Evolutionary conservation across 2,113 vertebrate species (phyloP).

Genomic region (Dryoscopus gambensis): DNA sequence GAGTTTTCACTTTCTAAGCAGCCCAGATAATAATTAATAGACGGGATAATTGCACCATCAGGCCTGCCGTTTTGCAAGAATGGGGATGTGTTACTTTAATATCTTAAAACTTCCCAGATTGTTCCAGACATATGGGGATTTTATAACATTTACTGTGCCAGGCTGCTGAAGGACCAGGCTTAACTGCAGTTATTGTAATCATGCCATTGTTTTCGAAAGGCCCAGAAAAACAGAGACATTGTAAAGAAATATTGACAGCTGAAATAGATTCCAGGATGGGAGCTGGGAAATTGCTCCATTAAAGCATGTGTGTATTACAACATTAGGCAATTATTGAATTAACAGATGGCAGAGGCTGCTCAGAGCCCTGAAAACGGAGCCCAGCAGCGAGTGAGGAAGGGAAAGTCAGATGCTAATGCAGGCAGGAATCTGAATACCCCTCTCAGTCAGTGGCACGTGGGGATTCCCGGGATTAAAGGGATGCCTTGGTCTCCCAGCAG

Average conservation of each 20-base stretch:
- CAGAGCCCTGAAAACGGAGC: not conserved
- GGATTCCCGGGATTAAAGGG: not conserved
- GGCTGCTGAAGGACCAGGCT: not conserved
- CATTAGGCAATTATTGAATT: conserved; percentile 35
- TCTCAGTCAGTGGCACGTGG: not conserved
- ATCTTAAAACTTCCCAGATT: not conserved
- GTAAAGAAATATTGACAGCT: conserved; percentile 39
- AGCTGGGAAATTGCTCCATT: conserved; percentile 20
- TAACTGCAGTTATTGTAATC: not conserved
- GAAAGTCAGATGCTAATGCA: not conserved
- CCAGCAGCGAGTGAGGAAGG: not conserved
- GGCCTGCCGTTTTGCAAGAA: not conserved
- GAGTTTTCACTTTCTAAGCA: not conserved
- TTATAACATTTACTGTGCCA: not conserved
- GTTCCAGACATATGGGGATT: not conserved
- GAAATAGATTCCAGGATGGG: not conserved
- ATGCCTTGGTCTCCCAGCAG: not conserved
- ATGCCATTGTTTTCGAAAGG: not conserved
- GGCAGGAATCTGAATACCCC: not conserved
- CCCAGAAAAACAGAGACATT: not conserved
- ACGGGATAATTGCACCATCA: not conserved
- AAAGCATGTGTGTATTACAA: not conserved
- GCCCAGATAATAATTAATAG: conserved; percentile 22
- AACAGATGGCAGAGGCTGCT: conserved; percentile 27
- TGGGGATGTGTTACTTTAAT: not conserved